phyloP scores from a whole-genome alignment of 2,113 vertebrate species.

The Collichthys lucidus region DNA sequence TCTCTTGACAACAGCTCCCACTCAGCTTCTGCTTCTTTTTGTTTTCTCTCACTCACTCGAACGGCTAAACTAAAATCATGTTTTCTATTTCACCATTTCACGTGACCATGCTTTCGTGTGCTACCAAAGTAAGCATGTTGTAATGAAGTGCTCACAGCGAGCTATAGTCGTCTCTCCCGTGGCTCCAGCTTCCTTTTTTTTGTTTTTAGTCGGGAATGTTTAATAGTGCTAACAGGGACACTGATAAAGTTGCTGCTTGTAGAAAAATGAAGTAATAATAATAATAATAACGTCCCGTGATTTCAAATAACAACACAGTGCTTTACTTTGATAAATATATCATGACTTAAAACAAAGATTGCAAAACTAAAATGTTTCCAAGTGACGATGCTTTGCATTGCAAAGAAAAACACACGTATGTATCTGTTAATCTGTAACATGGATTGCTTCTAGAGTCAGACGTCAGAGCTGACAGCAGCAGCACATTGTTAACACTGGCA shows the following conservation, averaged over 20 bases:
- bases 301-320: slow-evolving; percentile 27
- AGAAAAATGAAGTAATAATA: neutral
- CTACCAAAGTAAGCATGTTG: slow-evolving; percentile 37
- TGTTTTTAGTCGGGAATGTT: slow-evolving; percentile 25
- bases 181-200: neutral
- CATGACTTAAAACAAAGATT: neutral
- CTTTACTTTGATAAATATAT: slow-evolving; percentile 12
- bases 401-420: neutral
- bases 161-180: neutral
- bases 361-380: slow-evolving; percentile 8
- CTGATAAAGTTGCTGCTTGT: slow-evolving; percentile 8
- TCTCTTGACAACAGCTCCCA: slow-evolving; percentile 11
- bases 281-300: slow-evolving; percentile 5
- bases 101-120: slow-evolving; percentile 34
- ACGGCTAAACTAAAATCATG: slow-evolving; percentile 3
- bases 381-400: neutral
- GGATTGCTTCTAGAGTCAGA: slow-evolving; percentile 15
- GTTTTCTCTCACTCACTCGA: neutral
- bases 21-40: slow-evolving; percentile 37
- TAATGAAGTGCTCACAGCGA: slow-evolving; percentile 13
- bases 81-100: slow-evolving; percentile 37
- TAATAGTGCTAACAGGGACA: slow-evolving; percentile 22
- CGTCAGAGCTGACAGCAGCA: neutral
- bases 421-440: neutral
- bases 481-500: neutral